Base-by-base conservation (phyloP, 2,113 vertebrate genomes). In the Myotis lucifugus region DNA sequence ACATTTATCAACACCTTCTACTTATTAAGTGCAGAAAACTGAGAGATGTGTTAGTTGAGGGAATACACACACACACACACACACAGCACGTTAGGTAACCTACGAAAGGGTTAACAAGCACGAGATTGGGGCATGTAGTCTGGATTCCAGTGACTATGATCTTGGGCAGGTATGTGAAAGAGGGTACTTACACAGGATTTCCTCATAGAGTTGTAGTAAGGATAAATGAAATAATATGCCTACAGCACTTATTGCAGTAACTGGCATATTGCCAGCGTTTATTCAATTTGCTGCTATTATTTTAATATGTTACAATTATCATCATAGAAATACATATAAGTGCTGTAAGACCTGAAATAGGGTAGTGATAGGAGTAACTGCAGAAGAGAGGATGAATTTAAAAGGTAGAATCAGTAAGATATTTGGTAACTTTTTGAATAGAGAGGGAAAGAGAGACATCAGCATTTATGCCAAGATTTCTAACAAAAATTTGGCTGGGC, bases 311-410 rank as follows among this genome's bases (percentile, higher is more conserved):
- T 29, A 2, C 54, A 76, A 67, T 83, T 79, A 48, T 50, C 59
- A 61, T 54, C 19, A 69, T 56, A 54, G 40, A 54, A 93, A 27
- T 54, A 21, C 37, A 7, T 32, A 0, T 40, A 77, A 67, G 34
- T 34, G 19, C 32, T 73, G 8, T 54, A 67, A 72, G 40, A 84
- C 9, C 29, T 14, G 52, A 90, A 76, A 74, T 37, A n/a, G 69
- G 18, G 4, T 64, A 27, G 6, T 76, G 48, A 50, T 40, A 81
- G 40, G 23, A 88, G 69, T 91, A 3, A 52, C 1, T 59, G 34
- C 32, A 95, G 73, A 88, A 34, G 59, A 90, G 42, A 86, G 21
- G 50, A 46, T 92, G n/a, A 46, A 66, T 87, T 91, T 93, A 17
- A 73, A 77, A 86, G 54, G 32, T 29, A 52, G 32, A 76, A 37